Percentiles rank a stretch among this genome's conserved stretches.
phyloP scores from a whole-genome alignment of 2,113 vertebrate genomes.

The Amphilophus citrinellus region DNA sequence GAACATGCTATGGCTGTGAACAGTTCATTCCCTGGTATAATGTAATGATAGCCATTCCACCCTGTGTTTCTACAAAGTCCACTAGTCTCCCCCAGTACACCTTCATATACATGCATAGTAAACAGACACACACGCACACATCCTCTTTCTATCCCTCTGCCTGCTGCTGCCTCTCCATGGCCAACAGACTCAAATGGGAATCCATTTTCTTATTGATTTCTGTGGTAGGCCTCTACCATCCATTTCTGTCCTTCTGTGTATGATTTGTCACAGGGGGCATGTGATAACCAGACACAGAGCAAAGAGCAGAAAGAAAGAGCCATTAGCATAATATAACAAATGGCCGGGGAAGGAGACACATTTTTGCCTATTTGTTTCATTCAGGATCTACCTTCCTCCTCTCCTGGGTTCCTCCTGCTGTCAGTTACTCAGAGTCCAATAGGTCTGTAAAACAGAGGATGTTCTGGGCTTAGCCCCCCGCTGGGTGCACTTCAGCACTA shows the following conservation, averaged over 20 bases:
- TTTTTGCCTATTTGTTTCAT: conserved; percentile 51
- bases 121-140: neutral
- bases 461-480: conserved; percentile 69
- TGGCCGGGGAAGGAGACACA: conserved; percentile 16
- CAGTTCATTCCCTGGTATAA: conserved; percentile 30
- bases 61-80: neutral
- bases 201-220: conserved; percentile 57
- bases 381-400: conserved; percentile 25
- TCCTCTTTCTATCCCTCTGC: conserved; percentile 7
- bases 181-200: conserved; percentile 40
- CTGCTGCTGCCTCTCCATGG: conserved; percentile 12
- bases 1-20: conserved; percentile 49
- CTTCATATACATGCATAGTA: neutral
- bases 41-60: conserved; percentile 23
- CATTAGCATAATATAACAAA: conserved; percentile 6
- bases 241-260: conserved; percentile 34
- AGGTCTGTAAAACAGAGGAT: conserved; percentile 69
- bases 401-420: conserved; percentile 1
- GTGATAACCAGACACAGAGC: conserved; percentile 34
- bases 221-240: conserved; percentile 22
- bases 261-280: conserved; percentile 40
- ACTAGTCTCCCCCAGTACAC: neutral
- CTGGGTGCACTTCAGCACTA: conserved; percentile 62
- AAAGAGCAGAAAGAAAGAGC: conserved; percentile 15
- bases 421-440: conserved; percentile 65